Evolutionary conservation across 2,113 vertebrate genomes (phyloP), one percentile per base, ranked within the genome.

Genomic region (Sarotherodon lohbergeri): DNA sequence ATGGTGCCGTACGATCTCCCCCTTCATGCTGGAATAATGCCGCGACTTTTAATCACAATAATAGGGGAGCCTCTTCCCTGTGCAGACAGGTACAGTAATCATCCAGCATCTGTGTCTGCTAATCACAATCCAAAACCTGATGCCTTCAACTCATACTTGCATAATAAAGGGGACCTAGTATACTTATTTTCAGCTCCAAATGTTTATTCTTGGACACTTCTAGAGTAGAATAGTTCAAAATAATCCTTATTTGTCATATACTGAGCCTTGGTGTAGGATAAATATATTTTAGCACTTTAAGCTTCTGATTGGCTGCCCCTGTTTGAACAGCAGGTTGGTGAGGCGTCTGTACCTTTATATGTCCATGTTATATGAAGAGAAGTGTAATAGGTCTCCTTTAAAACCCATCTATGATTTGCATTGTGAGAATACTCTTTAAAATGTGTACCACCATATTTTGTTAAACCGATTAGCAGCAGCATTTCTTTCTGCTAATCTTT

Each of bases 21-120:
- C 1, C 96, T 97, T 34, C 94, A 96, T 63, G 95, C 97, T 39
- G 97, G 97, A 54, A 92, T 97, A 13, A 89, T 97, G 94, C 96
- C 97, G 1, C 71, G 59, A 7, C 95, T 97, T 80, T 22, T 97
- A 78, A 95, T 97, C 91, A 97, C 97, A 3, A 92, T 97, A 76
- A 89, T 95, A 4, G 97, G 94, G 29, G 96, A 96, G 78, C 94
- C 96, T 2, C 13, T 95, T 54, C 92, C 93, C 6, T 95, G 96
- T 27, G 96, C 83, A 68, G 86, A 95, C 71, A 94, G 96, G 96
- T 97, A 94, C n/a, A 13, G n/a, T 14, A 50, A 5, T 6, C 17
- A 73, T 5, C 59, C 13, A 22, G 24, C 7, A 9, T 88, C 36
- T 10, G 3, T 17, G 46, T 39, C 10, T 36, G 9, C 80, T 71